Conservation (phyloP, 2,888 invertebrate species). For the Lamproptera curius region DNA sequence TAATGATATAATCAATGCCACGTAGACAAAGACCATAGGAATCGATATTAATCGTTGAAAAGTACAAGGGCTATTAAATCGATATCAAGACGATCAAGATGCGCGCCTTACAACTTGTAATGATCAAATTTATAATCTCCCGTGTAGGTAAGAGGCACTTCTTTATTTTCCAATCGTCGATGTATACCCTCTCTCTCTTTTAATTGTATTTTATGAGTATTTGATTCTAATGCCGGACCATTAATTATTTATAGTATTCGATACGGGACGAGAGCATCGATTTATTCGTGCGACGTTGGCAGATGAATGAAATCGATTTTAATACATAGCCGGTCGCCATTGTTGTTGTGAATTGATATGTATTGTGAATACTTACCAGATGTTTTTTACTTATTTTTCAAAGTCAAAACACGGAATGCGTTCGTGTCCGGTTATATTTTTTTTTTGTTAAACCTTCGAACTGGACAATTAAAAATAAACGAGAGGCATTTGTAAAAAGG, state of each 20-base stretch:
- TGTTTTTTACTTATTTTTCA: constrained; percentile 20
- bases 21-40: constrained; percentile 48
- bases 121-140: constrained; percentile 75
- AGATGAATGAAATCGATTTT: constrained; percentile 44
- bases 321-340: constrained; percentile 37
- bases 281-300: constrained; percentile 54
- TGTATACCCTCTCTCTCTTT: constrained; percentile 71
- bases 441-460: constrained; percentile 17
- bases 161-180: constrained; percentile 69
- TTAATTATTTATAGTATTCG: constrained; percentile 77
- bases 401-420: constrained; percentile 23
- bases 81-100: constrained; percentile 66
- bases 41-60: constrained; percentile 54
- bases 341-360: constrained; percentile 41
- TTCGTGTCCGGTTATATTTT: not conserved
- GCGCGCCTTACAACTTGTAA: constrained; percentile 70
- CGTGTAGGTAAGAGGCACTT: constrained; percentile 67
- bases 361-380: too few relatives aligned
- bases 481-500: constrained; percentile 21
- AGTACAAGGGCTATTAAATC: constrained; percentile 64
- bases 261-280: constrained; percentile 69
- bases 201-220: constrained; percentile 79
- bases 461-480: constrained; percentile 21
- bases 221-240: constrained; percentile 76
- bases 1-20: constrained; percentile 32